Evolutionary conservation across 2,888 invertebrate species (phyloP).

Genomic region (Trichogramma dendrolimi): DNA sequence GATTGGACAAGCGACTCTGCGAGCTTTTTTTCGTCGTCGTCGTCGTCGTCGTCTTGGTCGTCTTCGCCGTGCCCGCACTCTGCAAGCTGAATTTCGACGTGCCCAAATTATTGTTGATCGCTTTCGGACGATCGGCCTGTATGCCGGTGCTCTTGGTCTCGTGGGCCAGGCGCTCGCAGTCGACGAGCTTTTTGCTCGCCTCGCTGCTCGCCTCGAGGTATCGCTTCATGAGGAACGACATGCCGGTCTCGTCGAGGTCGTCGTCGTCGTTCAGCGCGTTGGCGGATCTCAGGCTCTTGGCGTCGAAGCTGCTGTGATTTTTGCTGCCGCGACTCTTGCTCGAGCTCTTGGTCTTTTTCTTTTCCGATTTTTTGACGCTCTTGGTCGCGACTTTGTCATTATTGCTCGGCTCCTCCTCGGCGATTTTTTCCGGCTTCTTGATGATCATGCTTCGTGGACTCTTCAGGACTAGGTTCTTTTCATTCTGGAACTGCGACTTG

Average conservation of each 20-base stretch:
- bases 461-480: not conserved
- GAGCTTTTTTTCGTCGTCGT: no score
- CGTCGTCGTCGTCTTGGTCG: no score
- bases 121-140: slow-evolving; percentile 5
- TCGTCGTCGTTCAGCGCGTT: not conserved
- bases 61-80: no score
- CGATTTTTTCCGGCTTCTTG: slow-evolving; percentile 1
- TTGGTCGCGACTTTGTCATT: not conserved
- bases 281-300: not conserved
- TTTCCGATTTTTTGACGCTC: slow-evolving; percentile 1
- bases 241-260: slow-evolving; percentile 19
- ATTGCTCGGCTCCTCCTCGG: not conserved
- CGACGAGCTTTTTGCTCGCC: slow-evolving; percentile 11
- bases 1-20: no score
- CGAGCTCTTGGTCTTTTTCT: not conserved
- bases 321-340: not conserved
- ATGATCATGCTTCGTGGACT: slow-evolving; percentile 9
- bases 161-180: slow-evolving; percentile 3
- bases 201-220: slow-evolving; percentile 23
- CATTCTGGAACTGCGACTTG: not conserved
- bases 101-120: no score
- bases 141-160: slow-evolving; percentile 2
- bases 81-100: no score
- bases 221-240: slow-evolving; percentile 25
- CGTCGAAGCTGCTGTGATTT: not conserved